These are phyloP conservation scores for Cephus nigrinus DNA, from an alignment of 2,888 invertebrate species.

Conservation along the genomic window DNA sequence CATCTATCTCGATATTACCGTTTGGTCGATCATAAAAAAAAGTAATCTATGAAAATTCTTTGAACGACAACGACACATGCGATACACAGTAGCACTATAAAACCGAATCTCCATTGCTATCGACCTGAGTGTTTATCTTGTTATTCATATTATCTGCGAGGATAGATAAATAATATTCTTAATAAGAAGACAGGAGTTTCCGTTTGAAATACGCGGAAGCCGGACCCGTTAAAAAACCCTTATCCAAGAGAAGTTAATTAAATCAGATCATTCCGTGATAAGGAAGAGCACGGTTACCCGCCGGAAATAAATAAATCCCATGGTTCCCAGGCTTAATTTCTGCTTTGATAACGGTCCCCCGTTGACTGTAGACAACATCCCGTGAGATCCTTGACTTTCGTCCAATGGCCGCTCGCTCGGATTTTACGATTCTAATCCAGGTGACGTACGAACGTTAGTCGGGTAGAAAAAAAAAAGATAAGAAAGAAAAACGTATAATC, in stretches of 20 bases:
- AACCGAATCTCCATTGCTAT: not conserved
- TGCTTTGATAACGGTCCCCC: conserved; percentile 1
- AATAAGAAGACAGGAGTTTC: not conserved
- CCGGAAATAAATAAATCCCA: conserved; percentile 1
- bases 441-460: not conserved
- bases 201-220: not conserved
- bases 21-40: too few relatives aligned
- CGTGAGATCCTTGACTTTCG: not conserved
- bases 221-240: conserved; percentile 5
- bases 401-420: not conserved
- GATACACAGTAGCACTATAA: not conserved
- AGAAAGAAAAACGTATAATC: not conserved
- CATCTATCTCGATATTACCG: too few relatives aligned
- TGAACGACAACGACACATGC: not conserved
- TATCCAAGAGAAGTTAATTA: conserved; percentile 5
- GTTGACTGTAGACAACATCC: not conserved
- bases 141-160: not conserved
- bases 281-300: not conserved
- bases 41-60: not conserved
- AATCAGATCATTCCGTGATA: not conserved
- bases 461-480: not conserved
- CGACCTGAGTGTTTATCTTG: not conserved
- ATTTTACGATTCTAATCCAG: not conserved
- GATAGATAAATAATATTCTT: not conserved
- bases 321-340: conserved; percentile 5